Conservation (phyloP, 2,888 invertebrate species). For the Sycophila texana region DNA sequence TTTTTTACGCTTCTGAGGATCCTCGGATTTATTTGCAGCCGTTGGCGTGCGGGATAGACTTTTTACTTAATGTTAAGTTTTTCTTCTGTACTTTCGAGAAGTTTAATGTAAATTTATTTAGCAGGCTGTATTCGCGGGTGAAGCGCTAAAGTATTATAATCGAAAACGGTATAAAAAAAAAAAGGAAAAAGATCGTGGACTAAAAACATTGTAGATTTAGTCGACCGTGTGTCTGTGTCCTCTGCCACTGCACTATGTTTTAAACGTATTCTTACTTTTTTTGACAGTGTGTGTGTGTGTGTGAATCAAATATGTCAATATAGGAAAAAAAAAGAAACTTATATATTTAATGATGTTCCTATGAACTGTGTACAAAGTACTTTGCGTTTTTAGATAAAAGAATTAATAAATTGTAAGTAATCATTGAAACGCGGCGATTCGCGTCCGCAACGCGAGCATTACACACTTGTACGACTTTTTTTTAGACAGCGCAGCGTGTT, state of each 20-base stretch:
- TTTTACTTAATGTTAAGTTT: too few species aligned
- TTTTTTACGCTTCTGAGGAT: too few species aligned
- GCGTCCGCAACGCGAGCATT: conserved; percentile 4
- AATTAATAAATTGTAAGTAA: conserved; percentile 43
- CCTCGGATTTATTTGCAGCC: too few species aligned
- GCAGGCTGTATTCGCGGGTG: too few species aligned
- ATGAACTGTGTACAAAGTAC: conserved; percentile 46
- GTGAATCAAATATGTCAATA: conserved; percentile 44
- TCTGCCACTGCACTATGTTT: conserved; percentile 16
- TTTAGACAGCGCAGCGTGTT: conserved; percentile 30
- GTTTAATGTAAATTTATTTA: too few species aligned
- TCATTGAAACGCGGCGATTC: conserved; percentile 17
- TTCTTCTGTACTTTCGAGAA: too few species aligned
- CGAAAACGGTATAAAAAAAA: too few species aligned
- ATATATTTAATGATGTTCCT: conserved; percentile 50
- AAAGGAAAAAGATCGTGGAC: too few species aligned
- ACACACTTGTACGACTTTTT: conserved; percentile 23
- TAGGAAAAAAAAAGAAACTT: conserved; percentile 33
- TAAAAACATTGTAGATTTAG: background rate
- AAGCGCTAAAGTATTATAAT: too few species aligned
- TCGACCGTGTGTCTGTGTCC: background rate
- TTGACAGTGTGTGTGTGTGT: conserved; percentile 11
- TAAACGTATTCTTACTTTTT: conserved; percentile 6
- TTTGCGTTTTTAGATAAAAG: conserved; percentile 40
- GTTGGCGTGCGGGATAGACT: too few species aligned